These are phyloP conservation scores for Cheiracanthium punctorium DNA, from an alignment of 2,888 invertebrate species.

Conservation along the genomic window DNA sequence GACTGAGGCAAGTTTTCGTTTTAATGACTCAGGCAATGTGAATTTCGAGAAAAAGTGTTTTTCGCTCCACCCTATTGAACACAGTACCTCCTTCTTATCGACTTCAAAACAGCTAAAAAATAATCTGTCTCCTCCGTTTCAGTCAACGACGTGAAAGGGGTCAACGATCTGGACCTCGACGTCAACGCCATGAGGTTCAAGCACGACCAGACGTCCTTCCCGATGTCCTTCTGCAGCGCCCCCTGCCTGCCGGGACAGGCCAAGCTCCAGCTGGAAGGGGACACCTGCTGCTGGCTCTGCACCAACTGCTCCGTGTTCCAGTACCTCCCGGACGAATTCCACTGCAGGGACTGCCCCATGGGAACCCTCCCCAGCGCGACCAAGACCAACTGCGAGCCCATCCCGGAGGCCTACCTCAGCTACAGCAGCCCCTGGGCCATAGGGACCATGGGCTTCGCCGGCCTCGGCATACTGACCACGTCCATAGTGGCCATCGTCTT, in stretches of 20 bases:
- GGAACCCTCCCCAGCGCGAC: slow-evolving; percentile 75
- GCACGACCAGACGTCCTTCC: slow-evolving; percentile 74
- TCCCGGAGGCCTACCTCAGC: slow-evolving; percentile 78
- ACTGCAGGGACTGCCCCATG: slow-evolving; percentile 77
- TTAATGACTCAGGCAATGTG: too few species aligned
- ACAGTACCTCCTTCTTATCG: too few species aligned
- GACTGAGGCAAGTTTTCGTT: too few species aligned
- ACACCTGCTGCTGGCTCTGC: slow-evolving; percentile 80
- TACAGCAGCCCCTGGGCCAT: slow-evolving; percentile 78
- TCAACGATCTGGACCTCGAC: slow-evolving; percentile 75
- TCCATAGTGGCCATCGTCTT: slow-evolving; percentile 78
- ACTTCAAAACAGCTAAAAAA: not conserved
- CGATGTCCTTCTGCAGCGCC: slow-evolving; percentile 77
- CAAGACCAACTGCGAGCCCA: slow-evolving; percentile 76
- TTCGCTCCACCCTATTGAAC: too few species aligned
- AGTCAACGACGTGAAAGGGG: slow-evolving; percentile 73
- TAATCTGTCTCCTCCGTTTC: not conserved
- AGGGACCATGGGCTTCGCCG: slow-evolving; percentile 75
- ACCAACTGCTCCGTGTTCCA: slow-evolving; percentile 78
- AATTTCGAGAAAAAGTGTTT: too few species aligned
- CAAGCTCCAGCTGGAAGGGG: slow-evolving; percentile 75
- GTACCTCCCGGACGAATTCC: slow-evolving; percentile 76
- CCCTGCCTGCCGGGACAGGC: slow-evolving; percentile 75
- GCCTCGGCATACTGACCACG: slow-evolving; percentile 77
- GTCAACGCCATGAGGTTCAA: slow-evolving; percentile 75